Conservation (phyloP, 2,113 vertebrate genomes). For the Cinclus mexicanus region DNA sequence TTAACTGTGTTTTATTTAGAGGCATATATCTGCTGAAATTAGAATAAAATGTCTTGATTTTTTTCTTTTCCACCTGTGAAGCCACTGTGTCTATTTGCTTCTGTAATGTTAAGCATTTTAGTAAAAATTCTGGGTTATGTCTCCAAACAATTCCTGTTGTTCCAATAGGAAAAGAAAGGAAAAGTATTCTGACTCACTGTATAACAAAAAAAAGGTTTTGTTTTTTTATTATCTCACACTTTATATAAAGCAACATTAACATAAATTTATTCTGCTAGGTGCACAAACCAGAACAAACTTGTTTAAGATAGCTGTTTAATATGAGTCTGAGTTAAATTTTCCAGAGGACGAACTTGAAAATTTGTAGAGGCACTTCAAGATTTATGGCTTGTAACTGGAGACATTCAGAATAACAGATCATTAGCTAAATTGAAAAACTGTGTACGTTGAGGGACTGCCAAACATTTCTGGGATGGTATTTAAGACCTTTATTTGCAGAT, state of each 20-base stretch:
- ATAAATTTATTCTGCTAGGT: background rate
- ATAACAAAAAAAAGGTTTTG: background rate
- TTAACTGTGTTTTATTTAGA: background rate
- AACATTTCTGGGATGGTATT: background rate
- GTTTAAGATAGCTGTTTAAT: background rate
- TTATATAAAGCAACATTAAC: background rate
- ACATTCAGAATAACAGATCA: background rate
- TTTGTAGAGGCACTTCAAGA: background rate
- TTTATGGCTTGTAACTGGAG: background rate
- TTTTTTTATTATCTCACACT: background rate
- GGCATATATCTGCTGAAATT: background rate
- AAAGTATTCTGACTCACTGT: background rate
- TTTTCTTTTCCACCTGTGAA: background rate
- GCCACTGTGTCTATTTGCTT: background rate
- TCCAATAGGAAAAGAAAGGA: background rate
- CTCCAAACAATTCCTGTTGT: background rate
- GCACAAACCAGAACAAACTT: background rate
- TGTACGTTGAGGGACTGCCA: background rate
- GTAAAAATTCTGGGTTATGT: background rate
- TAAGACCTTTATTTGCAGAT: background rate
- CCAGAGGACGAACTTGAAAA: background rate
- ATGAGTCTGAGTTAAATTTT: background rate
- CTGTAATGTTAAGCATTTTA: background rate
- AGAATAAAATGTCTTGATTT: background rate
- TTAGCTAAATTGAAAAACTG: background rate